Evolutionary conservation across 1,140 invertebrate genomes (phyloP).

Genomic region (Pomacea maculata): DNA sequence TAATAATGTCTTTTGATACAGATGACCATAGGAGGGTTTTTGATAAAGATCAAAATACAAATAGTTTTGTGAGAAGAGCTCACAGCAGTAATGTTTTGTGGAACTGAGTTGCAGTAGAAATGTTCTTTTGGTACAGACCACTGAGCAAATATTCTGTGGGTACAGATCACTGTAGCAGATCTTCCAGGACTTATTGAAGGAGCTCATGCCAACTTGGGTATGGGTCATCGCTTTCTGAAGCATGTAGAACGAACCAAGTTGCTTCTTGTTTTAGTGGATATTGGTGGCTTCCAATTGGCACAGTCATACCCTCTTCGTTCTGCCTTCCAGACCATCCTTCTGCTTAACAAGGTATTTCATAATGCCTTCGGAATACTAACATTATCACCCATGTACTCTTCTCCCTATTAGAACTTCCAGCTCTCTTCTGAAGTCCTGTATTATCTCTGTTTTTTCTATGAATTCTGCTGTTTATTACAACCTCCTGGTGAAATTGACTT

Average conservation of each 20-base stretch:
- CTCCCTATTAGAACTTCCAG: background rate
- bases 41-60: too few relatives aligned
- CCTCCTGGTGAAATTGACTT: background rate
- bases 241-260: constrained; percentile 89
- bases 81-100: too few relatives aligned
- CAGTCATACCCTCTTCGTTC: constrained; percentile 68
- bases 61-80: too few relatives aligned
- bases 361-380: background rate
- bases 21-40: too few relatives aligned
- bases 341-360: constrained; percentile 80
- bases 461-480: background rate
- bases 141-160: background rate
- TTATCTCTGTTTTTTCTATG: constrained; percentile 1
- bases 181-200: constrained; percentile 91
- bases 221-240: constrained; percentile 91
- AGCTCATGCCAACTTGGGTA: constrained; percentile 88
- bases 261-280: constrained; percentile 88
- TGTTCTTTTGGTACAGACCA: too few relatives aligned
- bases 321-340: constrained; percentile 86
- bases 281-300: constrained; percentile 74
- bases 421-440: background rate
- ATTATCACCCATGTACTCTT: background rate
- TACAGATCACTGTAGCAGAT: constrained; percentile 80
- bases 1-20: too few relatives aligned
- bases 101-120: too few relatives aligned